These are phyloP conservation scores for Zaprionus ghesquierei DNA, from an alignment of 1,140 invertebrate species.

Conservation along the genomic window DNA sequence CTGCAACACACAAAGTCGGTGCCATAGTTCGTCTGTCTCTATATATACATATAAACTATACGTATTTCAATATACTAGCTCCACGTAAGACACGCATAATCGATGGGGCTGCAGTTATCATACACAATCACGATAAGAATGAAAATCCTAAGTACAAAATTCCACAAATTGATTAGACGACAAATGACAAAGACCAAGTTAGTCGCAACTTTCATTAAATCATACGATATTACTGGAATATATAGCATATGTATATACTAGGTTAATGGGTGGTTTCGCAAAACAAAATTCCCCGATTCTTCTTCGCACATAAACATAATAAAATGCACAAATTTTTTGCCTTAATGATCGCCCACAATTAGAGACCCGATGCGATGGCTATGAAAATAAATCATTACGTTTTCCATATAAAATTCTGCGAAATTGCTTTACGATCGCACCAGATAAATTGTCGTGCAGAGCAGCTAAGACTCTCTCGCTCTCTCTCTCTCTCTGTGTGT, in stretches of 20 bases:
- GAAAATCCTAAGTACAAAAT: neutral
- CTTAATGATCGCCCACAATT: constrained; percentile 25
- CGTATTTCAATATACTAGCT: neutral
- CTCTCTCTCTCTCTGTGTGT: neutral
- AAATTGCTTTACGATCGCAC: constrained; percentile 28
- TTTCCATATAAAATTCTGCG: constrained; percentile 18
- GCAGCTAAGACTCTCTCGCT: too few relatives aligned
- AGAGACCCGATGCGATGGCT: constrained; percentile 16
- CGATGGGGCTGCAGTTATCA: constrained; percentile 36
- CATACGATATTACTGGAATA: constrained; percentile 6
- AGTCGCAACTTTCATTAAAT: constrained; percentile 25
- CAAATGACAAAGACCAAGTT: constrained; percentile 28
- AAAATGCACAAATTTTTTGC: constrained; percentile 1
- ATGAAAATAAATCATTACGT: constrained; percentile 36
- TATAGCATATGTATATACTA: neutral
- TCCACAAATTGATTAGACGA: constrained; percentile 28
- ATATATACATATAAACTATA: constrained; percentile 2
- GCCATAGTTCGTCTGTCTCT: neutral
- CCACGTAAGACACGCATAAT: constrained; percentile 34
- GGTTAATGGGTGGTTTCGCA: neutral
- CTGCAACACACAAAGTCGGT: too few relatives aligned
- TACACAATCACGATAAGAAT: neutral
- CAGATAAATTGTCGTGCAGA: neutral
- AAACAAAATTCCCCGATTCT: neutral
- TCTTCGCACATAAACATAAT: neutral